Evolutionary conservation across 2,113 vertebrate species (phyloP), one percentile per base, ranked within the genome.

Genomic region (Bubalus kerabau): DNA sequence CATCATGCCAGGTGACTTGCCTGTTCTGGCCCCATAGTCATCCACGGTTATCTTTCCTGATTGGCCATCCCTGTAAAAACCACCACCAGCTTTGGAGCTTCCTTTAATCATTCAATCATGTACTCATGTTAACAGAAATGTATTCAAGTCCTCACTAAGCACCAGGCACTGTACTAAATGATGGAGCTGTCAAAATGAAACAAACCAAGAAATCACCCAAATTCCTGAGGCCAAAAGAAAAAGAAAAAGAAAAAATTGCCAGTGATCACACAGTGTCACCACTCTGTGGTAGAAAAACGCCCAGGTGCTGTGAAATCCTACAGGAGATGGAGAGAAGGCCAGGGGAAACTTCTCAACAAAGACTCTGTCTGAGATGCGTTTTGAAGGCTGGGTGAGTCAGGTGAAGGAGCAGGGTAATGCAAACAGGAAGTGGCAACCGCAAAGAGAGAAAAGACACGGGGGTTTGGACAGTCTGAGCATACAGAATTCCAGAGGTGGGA

Each of bases 11-110:
- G 99, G 99, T 1, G 99, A 99, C 95, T 99, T 99, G 78, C 99
- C 99, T 0, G 99, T 99, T 97, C 99, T 99, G 84, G 99, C 99
- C 93, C 99, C 99, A 0, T 99, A 99, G 97, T 99, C 99, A 0
- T 99, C 99, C 90, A 99, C 99, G 0, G 99, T 99, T 86, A 99
- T 98, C 97, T 99, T 99, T 40, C 99, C 99, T 21, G 99, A 99
- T 23, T 99, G 99, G 2, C 99, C 99, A 50, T 99, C 99, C 90
- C 99, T 99, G 97, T 59, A 98, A 98, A 94, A 82, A 40, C 17
- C 16, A 14, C 11, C 16, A 48, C 19, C 78, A 82, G 30, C 64
- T 78, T n/a, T 19, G 28, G 80, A 87, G 83, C 26, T 85, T 87
- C 30, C 11, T 28, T 50, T 48, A 87, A 17, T 32, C 10, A 8